These are phyloP conservation scores for Nasonia giraulti DNA, from an alignment of 1,140 invertebrate species.

Conservation along the genomic window DNA sequence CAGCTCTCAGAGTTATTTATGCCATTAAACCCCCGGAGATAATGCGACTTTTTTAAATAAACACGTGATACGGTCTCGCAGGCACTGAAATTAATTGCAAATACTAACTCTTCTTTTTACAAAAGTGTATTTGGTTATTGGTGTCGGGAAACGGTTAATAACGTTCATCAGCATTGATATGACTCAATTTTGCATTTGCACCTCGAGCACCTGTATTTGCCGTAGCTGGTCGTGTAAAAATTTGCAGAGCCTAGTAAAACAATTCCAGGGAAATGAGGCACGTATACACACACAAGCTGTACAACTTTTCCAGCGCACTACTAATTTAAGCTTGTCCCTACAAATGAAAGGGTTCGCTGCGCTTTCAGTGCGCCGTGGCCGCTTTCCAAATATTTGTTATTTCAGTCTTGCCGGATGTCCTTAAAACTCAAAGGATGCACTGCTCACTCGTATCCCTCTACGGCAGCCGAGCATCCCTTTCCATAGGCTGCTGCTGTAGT, in stretches of 20 bases:
- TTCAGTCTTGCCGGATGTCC: constrained; percentile 64
- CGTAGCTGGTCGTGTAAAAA: too few relatives aligned
- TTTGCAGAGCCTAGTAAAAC: constrained; percentile 60
- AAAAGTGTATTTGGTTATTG: neutral
- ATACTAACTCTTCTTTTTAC: constrained; percentile 7
- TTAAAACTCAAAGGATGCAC: constrained; percentile 50
- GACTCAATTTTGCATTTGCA: constrained; percentile 58
- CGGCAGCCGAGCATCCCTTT: constrained; percentile 37
- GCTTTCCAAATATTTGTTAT: constrained; percentile 72
- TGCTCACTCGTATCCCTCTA: neutral
- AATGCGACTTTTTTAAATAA: constrained; percentile 18
- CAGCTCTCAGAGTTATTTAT: constrained; percentile 15
- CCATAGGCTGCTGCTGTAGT: constrained; percentile 7
- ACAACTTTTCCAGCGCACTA: constrained; percentile 59
- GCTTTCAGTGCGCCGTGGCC: constrained; percentile 61
- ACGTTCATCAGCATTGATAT: too few relatives aligned
- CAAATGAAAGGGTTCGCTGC: constrained; percentile 73
- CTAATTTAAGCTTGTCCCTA: constrained; percentile 73
- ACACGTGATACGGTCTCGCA: neutral
- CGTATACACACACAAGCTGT: neutral
- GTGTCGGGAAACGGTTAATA: too few relatives aligned
- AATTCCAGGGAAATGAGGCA: constrained; percentile 48
- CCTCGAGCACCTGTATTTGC: too few relatives aligned
- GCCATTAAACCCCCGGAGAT: constrained; percentile 29
- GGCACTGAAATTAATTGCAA: constrained; percentile 20